Percentiles rank a stretch among this genome's conserved stretches.
phyloP scores from a whole-genome alignment of 2,888 invertebrate species.

The Drosophila tanythrix region DNA sequence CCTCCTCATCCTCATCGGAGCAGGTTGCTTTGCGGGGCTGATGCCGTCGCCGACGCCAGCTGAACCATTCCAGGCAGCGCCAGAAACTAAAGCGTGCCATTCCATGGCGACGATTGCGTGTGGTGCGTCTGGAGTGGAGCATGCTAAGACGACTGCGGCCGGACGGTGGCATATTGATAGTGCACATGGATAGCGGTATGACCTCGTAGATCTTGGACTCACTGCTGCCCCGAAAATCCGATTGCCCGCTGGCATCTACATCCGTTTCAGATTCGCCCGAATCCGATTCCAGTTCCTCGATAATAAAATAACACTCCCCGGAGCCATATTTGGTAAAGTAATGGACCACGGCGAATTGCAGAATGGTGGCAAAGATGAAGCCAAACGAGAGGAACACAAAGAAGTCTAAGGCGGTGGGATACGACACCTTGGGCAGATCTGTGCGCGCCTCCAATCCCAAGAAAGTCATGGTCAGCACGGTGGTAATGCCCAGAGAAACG shows the following conservation, averaged over 20 bases:
- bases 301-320: constrained; percentile 91
- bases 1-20: constrained; percentile 75
- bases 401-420: constrained; percentile 94
- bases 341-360: constrained; percentile 93
- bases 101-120: constrained; percentile 67
- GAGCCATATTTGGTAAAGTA: constrained; percentile 94
- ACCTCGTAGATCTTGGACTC: constrained; percentile 86
- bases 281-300: constrained; percentile 87
- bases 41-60: constrained; percentile 54
- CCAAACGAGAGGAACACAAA: constrained; percentile 93
- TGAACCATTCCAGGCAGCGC: constrained; percentile 72
- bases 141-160: constrained; percentile 62
- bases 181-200: constrained; percentile 88
- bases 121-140: constrained; percentile 50
- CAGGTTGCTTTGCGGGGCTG: constrained; percentile 48
- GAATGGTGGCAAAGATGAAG: constrained; percentile 92
- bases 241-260: constrained; percentile 60
- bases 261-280: constrained; percentile 86
- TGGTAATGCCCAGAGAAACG: constrained; percentile 92
- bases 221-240: constrained; percentile 81
- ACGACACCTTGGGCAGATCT: constrained; percentile 93
- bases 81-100: constrained; percentile 56
- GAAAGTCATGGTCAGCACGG: constrained; percentile 94
- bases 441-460: constrained; percentile 92
- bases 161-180: constrained; percentile 85